These are phyloP conservation scores for Euclidia mi DNA, from an alignment of 2,888 invertebrate species.

Conservation along the genomic window DNA sequence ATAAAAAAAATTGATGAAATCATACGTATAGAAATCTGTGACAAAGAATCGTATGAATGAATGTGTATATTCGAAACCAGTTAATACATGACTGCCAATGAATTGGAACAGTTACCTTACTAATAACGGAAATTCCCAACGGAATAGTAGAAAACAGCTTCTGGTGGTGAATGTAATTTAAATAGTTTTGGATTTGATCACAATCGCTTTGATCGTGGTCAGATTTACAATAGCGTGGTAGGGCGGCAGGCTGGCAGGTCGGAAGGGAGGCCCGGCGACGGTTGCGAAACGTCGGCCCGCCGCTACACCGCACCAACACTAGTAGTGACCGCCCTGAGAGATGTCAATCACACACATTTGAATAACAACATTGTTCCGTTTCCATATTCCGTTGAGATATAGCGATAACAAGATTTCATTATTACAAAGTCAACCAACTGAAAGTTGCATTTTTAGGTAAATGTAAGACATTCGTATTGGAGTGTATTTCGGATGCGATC, in stretches of 20 bases:
- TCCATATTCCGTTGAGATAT: slow-evolving; percentile 82
- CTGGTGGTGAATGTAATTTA: slow-evolving; percentile 73
- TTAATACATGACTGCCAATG: slow-evolving; percentile 40
- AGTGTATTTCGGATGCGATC: slow-evolving; percentile 68
- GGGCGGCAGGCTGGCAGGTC: slow-evolving; percentile 13
- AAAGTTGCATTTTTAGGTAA: slow-evolving; percentile 77
- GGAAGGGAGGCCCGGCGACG: slow-evolving; percentile 63
- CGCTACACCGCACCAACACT: slow-evolving; percentile 60
- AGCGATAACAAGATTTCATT: slow-evolving; percentile 81
- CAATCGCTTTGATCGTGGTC: slow-evolving; percentile 83
- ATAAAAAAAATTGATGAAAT: too few species aligned
- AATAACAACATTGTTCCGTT: slow-evolving; percentile 84
- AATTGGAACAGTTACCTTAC: slow-evolving; percentile 49
- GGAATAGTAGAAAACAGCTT: slow-evolving; percentile 65
- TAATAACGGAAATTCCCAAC: slow-evolving; percentile 80
- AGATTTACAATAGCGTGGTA: slow-evolving; percentile 78
- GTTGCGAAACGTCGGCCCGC: slow-evolving; percentile 55
- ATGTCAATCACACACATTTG: slow-evolving; percentile 88
- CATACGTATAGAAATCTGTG: not conserved
- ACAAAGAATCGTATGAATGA: slow-evolving; percentile 6
- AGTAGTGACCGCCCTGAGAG: slow-evolving; percentile 84
- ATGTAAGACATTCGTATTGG: slow-evolving; percentile 66
- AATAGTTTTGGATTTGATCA: slow-evolving; percentile 80
- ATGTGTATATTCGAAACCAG: slow-evolving; percentile 28
- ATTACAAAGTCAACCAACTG: slow-evolving; percentile 80